A percentile compares a stretch with the other conserved stretches of the same genome.
These are phyloP conservation scores for Idris sp. DNA, from an alignment of 1,140 invertebrate species.

Conservation along the genomic window DNA sequence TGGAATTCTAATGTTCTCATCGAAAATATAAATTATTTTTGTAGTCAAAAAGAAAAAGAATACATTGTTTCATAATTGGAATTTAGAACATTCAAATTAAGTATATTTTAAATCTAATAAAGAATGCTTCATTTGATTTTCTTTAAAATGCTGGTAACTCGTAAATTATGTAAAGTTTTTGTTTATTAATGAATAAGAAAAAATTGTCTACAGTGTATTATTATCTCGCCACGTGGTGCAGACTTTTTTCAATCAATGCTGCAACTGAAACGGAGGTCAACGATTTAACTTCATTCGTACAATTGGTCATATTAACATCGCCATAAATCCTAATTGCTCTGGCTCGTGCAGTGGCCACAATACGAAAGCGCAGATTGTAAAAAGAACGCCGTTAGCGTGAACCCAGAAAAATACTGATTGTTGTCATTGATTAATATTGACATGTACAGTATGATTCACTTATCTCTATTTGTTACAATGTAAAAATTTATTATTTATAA, in stretches of 20 bases:
- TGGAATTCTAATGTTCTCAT: too few species aligned
- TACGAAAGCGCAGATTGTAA: conserved; percentile 39
- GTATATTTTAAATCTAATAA: too few species aligned
- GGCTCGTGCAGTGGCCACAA: conserved; percentile 55
- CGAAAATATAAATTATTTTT: too few species aligned
- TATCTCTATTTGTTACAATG: background rate
- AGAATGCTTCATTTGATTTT: too few species aligned
- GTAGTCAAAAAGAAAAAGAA: too few species aligned
- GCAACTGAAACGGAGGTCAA: conserved; percentile 67
- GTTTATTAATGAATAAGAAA: too few species aligned
- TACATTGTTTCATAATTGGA: too few species aligned
- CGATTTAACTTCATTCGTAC: conserved; percentile 71
- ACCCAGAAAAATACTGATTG: conserved; percentile 41
- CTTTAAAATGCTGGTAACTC: too few species aligned
- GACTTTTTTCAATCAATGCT: conserved; percentile 61
- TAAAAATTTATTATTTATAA: too few species aligned
- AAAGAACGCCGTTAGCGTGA: conserved; percentile 22
- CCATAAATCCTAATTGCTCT: conserved; percentile 72
- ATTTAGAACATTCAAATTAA: too few species aligned
- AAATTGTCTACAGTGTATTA: too few species aligned
- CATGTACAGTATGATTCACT: conserved; percentile 1
- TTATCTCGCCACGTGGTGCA: conserved; percentile 56
- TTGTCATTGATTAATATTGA: conserved; percentile 22
- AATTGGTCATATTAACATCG: conserved; percentile 71
- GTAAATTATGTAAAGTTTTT: too few species aligned